Conservation (phyloP, 92 coral and sea anemone species). For the Nematostella vectensis region DNA sequence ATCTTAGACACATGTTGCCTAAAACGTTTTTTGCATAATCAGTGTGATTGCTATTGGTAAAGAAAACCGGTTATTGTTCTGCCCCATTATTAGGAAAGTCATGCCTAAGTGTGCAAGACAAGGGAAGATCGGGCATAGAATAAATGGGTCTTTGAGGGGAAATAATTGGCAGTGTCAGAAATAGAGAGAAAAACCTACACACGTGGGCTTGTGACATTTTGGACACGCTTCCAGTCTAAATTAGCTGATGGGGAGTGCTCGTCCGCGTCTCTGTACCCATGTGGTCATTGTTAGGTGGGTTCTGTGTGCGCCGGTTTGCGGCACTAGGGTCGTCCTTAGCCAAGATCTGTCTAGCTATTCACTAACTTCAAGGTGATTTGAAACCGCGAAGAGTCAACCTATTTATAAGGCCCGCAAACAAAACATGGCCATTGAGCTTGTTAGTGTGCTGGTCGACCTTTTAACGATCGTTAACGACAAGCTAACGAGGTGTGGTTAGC, state of each 20-base stretch:
- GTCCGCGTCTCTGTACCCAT: too few species aligned
- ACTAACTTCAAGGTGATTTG: too few species aligned
- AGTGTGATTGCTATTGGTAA: conserved; percentile 62
- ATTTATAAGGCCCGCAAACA: too few species aligned
- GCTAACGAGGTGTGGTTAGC: too few species aligned
- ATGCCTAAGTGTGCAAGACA: conserved; percentile 45
- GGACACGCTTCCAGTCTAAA: conserved; percentile 58
- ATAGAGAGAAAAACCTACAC: conserved; percentile 36
- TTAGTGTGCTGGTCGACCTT: too few species aligned
- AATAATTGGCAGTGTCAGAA: conserved; percentile 38
- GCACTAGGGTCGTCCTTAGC: too few species aligned
- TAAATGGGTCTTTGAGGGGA: conserved; percentile 47
- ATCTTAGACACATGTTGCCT: conserved; percentile 72
- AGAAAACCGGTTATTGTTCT: conserved; percentile 48
- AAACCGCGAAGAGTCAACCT: too few species aligned
- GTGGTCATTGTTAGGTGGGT: conserved; percentile 46
- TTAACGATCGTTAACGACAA: too few species aligned
- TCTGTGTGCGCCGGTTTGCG: too few species aligned
- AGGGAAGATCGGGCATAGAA: conserved; percentile 39
- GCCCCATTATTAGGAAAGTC: conserved; percentile 43
- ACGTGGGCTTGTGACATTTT: conserved; percentile 57
- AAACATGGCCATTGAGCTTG: too few species aligned
- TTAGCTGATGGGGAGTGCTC: too few species aligned
- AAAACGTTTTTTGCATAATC: conserved; percentile 84
- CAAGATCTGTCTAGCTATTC: too few species aligned